Percentiles rank a stretch among this genome's conserved stretches.
Conservation (phyloP, 1,140 invertebrate genomes). For the Drosophila jambulina region DNA sequence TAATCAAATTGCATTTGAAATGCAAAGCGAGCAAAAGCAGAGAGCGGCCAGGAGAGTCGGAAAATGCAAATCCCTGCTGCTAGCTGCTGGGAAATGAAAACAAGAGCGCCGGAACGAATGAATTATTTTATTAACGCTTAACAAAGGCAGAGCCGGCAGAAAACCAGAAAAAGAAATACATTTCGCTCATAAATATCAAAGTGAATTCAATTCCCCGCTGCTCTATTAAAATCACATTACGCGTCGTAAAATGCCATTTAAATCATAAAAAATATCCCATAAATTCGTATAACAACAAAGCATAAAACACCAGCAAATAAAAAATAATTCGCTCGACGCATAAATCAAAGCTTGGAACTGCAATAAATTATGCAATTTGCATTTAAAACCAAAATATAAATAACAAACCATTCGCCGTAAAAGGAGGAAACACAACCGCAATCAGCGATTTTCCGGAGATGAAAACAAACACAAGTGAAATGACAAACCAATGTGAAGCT, state of each 20-base stretch:
- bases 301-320: conserved; percentile 54
- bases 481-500: conserved; percentile 73
- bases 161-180: neutral
- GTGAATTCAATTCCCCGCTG: conserved; percentile 44
- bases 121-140: conserved; percentile 52
- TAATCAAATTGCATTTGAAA: conserved; percentile 55
- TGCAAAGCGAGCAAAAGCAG: conserved; percentile 13
- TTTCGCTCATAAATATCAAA: conserved; percentile 45
- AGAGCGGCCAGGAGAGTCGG: conserved; percentile 7
- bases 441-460: conserved; percentile 34
- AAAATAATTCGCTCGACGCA: conserved; percentile 44
- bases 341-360: conserved; percentile 64
- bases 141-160: conserved; percentile 18
- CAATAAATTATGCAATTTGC: conserved; percentile 77
- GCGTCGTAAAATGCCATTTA: conserved; percentile 61
- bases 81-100: conserved; percentile 23
- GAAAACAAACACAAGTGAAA: conserved; percentile 51
- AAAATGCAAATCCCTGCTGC: conserved; percentile 38
- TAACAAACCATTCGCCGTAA: conserved; percentile 41
- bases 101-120: conserved; percentile 25
- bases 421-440: conserved; percentile 30
- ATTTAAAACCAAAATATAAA: conserved; percentile 69
- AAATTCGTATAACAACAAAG: conserved; percentile 46
- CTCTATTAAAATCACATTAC: conserved; percentile 62
- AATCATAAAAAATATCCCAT: conserved; percentile 44